A percentile compares a stretch with the other conserved stretches of the same genome.
Evolutionary conservation across 2,113 vertebrate genomes (phyloP).

Genomic region (Tichodroma muraria): DNA sequence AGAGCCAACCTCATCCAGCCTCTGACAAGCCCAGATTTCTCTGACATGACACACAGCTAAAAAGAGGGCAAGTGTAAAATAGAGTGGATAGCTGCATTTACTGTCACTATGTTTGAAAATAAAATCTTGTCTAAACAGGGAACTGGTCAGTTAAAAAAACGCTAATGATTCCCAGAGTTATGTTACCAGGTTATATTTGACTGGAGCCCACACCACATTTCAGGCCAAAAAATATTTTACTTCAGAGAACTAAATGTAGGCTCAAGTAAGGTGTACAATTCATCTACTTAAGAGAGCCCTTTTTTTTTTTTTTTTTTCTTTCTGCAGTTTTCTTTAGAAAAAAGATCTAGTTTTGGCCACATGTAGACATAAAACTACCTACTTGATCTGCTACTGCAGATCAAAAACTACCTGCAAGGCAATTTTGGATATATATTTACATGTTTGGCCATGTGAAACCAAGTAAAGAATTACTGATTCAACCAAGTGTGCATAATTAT

Average conservation of each 20-base stretch:
- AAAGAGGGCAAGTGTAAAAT: neutral
- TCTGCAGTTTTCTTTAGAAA: neutral
- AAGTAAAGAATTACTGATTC: neutral
- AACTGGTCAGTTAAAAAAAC: neutral
- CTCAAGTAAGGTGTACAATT: neutral
- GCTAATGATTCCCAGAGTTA: neutral
- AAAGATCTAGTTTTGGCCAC: neutral
- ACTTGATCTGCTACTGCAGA: neutral
- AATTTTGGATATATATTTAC: neutral
- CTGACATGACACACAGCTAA: neutral
- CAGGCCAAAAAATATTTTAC: neutral
- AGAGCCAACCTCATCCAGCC: neutral
- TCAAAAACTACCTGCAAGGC: neutral
- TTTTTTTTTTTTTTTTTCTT: neutral
- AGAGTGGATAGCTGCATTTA: neutral
- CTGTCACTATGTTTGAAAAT: neutral
- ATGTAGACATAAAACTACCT: neutral
- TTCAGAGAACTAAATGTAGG: neutral
- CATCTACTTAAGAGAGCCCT: neutral
- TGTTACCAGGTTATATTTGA: slow-evolving; percentile 7
- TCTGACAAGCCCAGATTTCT: neutral
- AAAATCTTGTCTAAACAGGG: neutral
- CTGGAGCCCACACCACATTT: neutral
- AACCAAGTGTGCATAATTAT: neutral
- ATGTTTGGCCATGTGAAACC: neutral